Percentiles rank a stretch among this genome's conserved stretches.
These are phyloP conservation scores for Epinephelus awoara DNA, from an alignment of 2,797 vertebrate genomes.

Conservation along the genomic window DNA sequence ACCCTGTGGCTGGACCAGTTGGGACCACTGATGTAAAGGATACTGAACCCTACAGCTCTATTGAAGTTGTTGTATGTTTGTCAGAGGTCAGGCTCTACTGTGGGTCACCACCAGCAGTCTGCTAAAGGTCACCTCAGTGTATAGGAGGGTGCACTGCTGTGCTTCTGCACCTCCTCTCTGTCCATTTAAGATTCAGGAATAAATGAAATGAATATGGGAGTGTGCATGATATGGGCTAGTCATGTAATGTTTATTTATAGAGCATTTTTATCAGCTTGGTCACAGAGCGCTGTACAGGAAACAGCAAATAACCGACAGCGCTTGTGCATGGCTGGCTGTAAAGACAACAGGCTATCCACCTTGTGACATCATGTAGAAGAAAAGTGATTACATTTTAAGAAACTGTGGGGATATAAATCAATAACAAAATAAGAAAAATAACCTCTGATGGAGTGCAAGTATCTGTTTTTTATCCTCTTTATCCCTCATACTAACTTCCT, in stretches of 20 bases:
- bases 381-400: not conserved
- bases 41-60: too few species aligned
- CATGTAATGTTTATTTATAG: conserved; percentile 36
- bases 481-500: not conserved
- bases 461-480: not conserved
- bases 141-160: not conserved
- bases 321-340: not conserved
- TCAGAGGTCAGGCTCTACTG: too few species aligned
- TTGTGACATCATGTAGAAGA: not conserved
- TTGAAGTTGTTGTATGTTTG: too few species aligned
- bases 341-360: not conserved
- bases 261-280: conserved; percentile 54
- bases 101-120: too few species aligned
- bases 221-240: not conserved
- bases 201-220: not conserved
- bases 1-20: too few species aligned
- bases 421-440: not conserved
- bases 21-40: too few species aligned
- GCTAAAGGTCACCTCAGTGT: too few species aligned
- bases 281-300: conserved; percentile 48
- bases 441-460: not conserved
- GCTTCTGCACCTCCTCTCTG: not conserved
- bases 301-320: conserved; percentile 18
- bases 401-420: not conserved
- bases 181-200: not conserved